Evolutionary conservation across 1,140 invertebrate genomes (phyloP), one percentile per base, ranked within the genome.

Genomic region (Hirudo medicinalis): DNA sequence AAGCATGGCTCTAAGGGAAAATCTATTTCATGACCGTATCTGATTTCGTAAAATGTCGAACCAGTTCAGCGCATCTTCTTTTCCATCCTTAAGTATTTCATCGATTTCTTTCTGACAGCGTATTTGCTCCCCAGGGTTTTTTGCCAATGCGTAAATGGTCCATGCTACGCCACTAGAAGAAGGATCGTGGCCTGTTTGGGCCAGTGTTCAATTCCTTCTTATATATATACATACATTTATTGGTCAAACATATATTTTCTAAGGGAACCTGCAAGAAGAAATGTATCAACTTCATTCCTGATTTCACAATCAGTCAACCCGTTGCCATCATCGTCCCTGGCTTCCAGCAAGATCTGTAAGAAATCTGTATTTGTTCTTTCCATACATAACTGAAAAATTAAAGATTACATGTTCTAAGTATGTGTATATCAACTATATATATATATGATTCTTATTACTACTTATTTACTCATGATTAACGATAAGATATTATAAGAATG

Each of bases 61-160:
- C 43, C 43, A 49, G 15, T 13, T 49, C 43, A 49, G 11, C 15
- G 43, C 19, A 63, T 63, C 29, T 13, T 22, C 11, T 25, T 63
- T 63, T 63, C 29, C 2, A 32, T n/a, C 57, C 11, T 25, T 13
- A 55, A 92, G 83, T 0, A 90, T 85, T 74, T 82, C 78, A 76
- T 91, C 89, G 71, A 94, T 88, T 84, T 94, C 90, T 70, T 86
- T 84, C 73, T 89, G 88, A 0, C 89, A 89, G 78, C 87, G 89
- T 71, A 83, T 86, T 76, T 92, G 91, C 0, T 91, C 85, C 22
- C 89, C 84, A 25, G 88, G 89, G 77, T 89, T 85, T 55, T 88
- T 79, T 0, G 91, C 85, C 75, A 93, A 81, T 75, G 90, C 88
- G 63, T 91, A 85, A 70, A 93, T 81, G 75, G 90, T 89, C 84